Base-by-base conservation (phyloP, 30 jellyfish, hydroid and myxozoan species). In the Pelagia noctiluca region DNA sequence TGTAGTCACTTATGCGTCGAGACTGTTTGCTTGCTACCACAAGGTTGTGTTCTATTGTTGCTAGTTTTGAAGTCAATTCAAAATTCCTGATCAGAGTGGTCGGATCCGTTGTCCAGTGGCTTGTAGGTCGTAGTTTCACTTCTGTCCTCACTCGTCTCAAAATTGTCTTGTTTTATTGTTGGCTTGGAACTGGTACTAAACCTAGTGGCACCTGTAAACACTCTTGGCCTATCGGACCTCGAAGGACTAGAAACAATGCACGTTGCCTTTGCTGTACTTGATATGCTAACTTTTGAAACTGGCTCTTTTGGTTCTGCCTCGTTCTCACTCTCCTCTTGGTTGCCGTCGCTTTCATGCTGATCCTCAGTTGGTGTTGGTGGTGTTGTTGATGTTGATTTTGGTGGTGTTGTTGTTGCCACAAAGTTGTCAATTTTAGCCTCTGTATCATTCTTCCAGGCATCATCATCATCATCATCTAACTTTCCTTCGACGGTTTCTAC, bases 291-390 rank as follows among this genome's bases (percentile, higher is more conserved):
- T 2, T 8, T 3, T 30, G 16, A 10, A 10, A 10, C 21, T 16
- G 57, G 57, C 57, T 42, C 57, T 42, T 8, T 42, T 52, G 68
- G 68, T 3, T 52, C 68, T 3, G 68, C 68, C 68, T 52, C 68
- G 28, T 5, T 52, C 26, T 52, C 68, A 52, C 16, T 8, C 8
- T 42, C 57, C 8, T 42, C 57, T 42, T 42, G 57, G 57, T 16
- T 42, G 57, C 16, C 57, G 12, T 42, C 57, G 16, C 57, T 42
- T 42, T 42, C 57, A 42, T 42, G 57, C 16, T 42, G 12, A 5
- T 42, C 57, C 57, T 42, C 57, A 16, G 12, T 42, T 16, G 8
- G 57, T 42, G n/a, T n/a, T n/a, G n/a, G n/a, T n/a, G n/a, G n/a
- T n/a, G n/a, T n/a, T n/a, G n/a, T n/a, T n/a, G n/a, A n/a, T n/a